Percentiles rank a stretch among this genome's conserved stretches.
phyloP scores from a whole-genome alignment of 2,888 invertebrate species.

The Agrochola lychnidis region DNA sequence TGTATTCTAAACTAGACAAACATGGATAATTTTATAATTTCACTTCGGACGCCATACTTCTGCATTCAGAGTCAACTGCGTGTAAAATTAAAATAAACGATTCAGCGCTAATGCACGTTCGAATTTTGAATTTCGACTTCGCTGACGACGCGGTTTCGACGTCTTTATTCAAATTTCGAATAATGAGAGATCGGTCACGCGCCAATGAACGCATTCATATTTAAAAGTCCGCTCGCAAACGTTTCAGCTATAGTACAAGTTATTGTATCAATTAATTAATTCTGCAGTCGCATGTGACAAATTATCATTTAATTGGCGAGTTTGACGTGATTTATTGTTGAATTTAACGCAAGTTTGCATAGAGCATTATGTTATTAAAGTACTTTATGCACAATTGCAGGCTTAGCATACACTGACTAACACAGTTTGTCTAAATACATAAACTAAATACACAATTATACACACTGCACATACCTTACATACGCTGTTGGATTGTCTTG shows the following conservation, averaged over 20 bases:
- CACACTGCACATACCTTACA: neutral
- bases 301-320: slow-evolving; percentile 60
- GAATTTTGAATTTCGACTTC: slow-evolving; percentile 80
- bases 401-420: neutral
- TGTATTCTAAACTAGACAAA: slow-evolving; percentile 81
- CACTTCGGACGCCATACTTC: slow-evolving; percentile 76
- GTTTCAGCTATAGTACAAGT: slow-evolving; percentile 69
- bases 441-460: slow-evolving; percentile 1
- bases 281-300: slow-evolving; percentile 63
- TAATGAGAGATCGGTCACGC: slow-evolving; percentile 83
- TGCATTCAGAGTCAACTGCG: slow-evolving; percentile 87
- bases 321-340: slow-evolving; percentile 58
- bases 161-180: slow-evolving; percentile 87
- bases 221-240: slow-evolving; percentile 76
- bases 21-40: slow-evolving; percentile 83
- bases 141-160: slow-evolving; percentile 86
- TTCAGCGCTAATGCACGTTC: slow-evolving; percentile 76
- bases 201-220: slow-evolving; percentile 81
- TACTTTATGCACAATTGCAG: neutral
- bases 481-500: neutral
- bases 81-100: slow-evolving; percentile 89
- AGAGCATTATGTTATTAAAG: slow-evolving; percentile 23
- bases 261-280: slow-evolving; percentile 73
- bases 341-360: slow-evolving; percentile 38
- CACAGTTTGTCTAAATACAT: neutral